phyloP scores from a whole-genome alignment of 1,140 invertebrate genomes.

The Magallana ariakensis region DNA sequence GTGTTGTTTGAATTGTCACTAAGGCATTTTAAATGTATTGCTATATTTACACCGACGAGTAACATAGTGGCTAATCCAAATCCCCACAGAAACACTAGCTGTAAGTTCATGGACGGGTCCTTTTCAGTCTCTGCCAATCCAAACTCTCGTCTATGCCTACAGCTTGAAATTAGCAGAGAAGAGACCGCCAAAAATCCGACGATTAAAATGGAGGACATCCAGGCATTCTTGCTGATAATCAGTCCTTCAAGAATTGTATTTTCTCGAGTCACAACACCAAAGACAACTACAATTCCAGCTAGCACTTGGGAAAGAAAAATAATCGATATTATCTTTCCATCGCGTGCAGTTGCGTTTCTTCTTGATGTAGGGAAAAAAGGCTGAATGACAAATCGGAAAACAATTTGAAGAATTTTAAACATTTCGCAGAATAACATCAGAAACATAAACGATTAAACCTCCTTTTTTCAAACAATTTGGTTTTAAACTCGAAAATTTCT shows the following conservation, averaged over 20 bases:
- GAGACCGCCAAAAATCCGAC: not conserved
- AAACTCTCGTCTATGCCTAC: not conserved
- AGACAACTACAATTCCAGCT: not conserved
- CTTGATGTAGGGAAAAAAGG: no score
- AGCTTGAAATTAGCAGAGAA: not conserved
- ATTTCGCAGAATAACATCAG: no score
- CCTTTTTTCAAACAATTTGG: no score
- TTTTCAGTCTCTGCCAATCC: not conserved
- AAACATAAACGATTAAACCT: no score
- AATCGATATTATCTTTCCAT: not conserved
- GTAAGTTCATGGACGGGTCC: not conserved
- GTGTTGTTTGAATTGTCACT: not conserved
- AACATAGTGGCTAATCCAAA: not conserved
- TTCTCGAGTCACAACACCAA: not conserved
- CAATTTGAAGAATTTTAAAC: no score
- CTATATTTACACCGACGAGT: not conserved
- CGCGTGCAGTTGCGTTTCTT: not conserved
- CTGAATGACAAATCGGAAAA: no score
- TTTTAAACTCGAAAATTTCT: no score
- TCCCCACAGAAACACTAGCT: not conserved
- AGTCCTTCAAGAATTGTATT: not conserved
- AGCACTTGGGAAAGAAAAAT: not conserved
- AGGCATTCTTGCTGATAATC: not conserved
- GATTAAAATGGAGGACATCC: not conserved
- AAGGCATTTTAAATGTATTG: not conserved